These are phyloP conservation scores for Lindbergichthys nudifrons DNA, from an alignment of 2,797 vertebrate species.

Conservation along the genomic window DNA sequence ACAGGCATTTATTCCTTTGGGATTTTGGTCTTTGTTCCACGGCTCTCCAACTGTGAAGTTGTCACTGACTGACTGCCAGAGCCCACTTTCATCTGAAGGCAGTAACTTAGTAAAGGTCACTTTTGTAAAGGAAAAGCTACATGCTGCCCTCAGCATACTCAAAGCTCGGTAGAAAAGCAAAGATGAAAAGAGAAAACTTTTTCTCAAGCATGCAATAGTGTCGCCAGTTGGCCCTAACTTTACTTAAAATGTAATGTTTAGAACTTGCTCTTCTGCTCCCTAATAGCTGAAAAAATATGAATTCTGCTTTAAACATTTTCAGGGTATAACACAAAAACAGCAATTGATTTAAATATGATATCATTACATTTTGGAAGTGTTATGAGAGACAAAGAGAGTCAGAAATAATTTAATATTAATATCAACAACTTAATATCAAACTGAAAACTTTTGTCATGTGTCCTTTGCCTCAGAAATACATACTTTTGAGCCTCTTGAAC, in stretches of 20 bases:
- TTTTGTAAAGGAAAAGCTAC: conserved; percentile 54
- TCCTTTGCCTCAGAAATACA: background rate
- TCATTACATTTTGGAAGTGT: too few relatives aligned
- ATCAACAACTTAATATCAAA: background rate
- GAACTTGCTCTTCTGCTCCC: background rate
- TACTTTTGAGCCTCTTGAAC: background rate
- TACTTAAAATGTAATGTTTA: background rate
- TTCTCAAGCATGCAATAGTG: background rate
- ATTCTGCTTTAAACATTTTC: background rate
- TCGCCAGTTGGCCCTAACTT: background rate
- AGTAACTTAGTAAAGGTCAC: conserved; percentile 68
- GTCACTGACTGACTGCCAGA: conserved; percentile 50
- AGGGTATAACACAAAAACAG: background rate
- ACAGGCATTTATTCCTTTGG: too few relatives aligned
- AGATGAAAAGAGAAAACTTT: conserved; percentile 19
- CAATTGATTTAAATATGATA: background rate
- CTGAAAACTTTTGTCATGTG: background rate
- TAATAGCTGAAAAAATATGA: background rate
- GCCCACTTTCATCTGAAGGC: conserved; percentile 53
- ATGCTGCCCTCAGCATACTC: conserved; percentile 42
- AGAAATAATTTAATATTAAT: too few relatives aligned
- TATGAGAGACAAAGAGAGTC: too few relatives aligned
- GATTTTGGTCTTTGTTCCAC: conserved; percentile 56
- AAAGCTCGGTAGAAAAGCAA: conserved; percentile 25
- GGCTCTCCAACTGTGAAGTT: conserved; percentile 50